A percentile compares a stretch with the other conserved stretches of the same genome.
Conservation (phyloP, 2,113 vertebrate species). For the Cololabis saira region DNA sequence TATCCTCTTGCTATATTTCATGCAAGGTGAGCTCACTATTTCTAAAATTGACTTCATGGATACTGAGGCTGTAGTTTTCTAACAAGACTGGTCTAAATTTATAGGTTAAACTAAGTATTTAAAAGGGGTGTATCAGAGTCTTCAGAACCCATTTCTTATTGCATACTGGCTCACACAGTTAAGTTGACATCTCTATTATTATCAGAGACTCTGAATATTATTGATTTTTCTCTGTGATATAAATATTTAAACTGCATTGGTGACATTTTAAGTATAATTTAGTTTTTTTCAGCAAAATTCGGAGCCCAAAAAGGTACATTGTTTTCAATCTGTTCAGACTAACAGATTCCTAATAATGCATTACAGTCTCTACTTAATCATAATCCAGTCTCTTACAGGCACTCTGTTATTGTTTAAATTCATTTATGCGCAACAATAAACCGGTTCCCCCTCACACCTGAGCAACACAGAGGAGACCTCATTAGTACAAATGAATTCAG, state of each 20-base stretch:
- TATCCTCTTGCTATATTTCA: constrained; percentile 90
- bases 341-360: background rate
- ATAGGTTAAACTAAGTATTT: background rate
- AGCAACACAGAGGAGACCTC: constrained; percentile 34
- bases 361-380: background rate
- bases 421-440: constrained; percentile 18
- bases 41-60: background rate
- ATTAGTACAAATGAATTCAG: constrained; percentile 54
- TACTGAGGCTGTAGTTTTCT: background rate
- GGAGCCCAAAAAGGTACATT: background rate
- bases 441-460: constrained; percentile 15
- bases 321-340: background rate
- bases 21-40: constrained; percentile 86
- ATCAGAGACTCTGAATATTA: too few relatives aligned
- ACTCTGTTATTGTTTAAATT: constrained; percentile 14
- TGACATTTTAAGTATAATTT: too few relatives aligned
- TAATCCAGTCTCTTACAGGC: background rate
- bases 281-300: too few relatives aligned
- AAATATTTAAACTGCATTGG: too few relatives aligned
- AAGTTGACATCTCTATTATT: too few relatives aligned
- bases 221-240: too few relatives aligned
- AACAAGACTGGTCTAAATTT: background rate
- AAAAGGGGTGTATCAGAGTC: too few relatives aligned
- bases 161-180: too few relatives aligned
- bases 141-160: too few relatives aligned